Percentiles rank a stretch among this genome's conserved stretches.
Evolutionary conservation across 2,888 invertebrate genomes (phyloP).

Genomic region (Coelopa pilipes): DNA sequence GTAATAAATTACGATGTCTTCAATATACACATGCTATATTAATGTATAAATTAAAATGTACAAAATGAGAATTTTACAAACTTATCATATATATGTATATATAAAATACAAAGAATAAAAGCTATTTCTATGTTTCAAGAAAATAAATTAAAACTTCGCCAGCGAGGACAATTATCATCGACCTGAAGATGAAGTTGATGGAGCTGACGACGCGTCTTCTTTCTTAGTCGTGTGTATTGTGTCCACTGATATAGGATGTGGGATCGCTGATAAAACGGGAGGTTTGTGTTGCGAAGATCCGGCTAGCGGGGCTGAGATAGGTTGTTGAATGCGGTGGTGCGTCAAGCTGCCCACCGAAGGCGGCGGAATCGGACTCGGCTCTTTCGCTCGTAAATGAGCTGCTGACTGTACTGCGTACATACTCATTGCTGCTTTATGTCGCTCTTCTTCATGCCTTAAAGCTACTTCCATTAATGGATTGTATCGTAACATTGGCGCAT

Average conservation of each 20-base stretch:
- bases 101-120: slow-evolving; percentile 37
- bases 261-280: slow-evolving; percentile 47
- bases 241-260: slow-evolving; percentile 58
- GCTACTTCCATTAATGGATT: slow-evolving; percentile 84
- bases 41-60: slow-evolving; percentile 39
- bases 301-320: slow-evolving; percentile 25
- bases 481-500: slow-evolving; percentile 76
- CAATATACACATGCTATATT: slow-evolving; percentile 33
- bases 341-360: slow-evolving; percentile 57
- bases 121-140: slow-evolving; percentile 35
- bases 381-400: slow-evolving; percentile 65
- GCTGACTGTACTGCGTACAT: slow-evolving; percentile 74
- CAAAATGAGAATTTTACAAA: slow-evolving; percentile 38
- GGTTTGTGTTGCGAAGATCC: slow-evolving; percentile 43
- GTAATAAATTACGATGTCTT: slow-evolving; percentile 36
- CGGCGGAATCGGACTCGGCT: slow-evolving; percentile 66
- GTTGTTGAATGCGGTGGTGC: slow-evolving; percentile 62
- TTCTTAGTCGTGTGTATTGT: slow-evolving; percentile 47
- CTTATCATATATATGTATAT: slow-evolving; percentile 34
- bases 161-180: slow-evolving; percentile 55
- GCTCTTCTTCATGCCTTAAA: slow-evolving; percentile 81
- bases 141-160: slow-evolving; percentile 39
- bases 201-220: slow-evolving; percentile 51
- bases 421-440: slow-evolving; percentile 80
- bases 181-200: slow-evolving; percentile 53